A percentile compares a stretch with the other conserved stretches of the same genome.
These are phyloP conservation scores for Pseudobourletiella spinata DNA, from an alignment of 1,140 invertebrate species.

Conservation along the genomic window DNA sequence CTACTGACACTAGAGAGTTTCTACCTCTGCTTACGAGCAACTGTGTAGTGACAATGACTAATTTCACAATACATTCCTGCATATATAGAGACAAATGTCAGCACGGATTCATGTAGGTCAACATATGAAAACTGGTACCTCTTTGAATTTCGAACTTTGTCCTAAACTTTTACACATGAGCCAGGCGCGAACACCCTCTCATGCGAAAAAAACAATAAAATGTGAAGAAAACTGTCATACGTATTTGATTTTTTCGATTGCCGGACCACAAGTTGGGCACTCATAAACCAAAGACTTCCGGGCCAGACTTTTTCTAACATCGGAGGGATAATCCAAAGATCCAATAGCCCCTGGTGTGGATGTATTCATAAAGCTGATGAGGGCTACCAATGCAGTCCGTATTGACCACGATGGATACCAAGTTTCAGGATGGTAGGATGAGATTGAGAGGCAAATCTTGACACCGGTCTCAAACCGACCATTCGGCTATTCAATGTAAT, in stretches of 20 bases:
- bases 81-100: too few species aligned
- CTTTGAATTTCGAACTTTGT: too few species aligned
- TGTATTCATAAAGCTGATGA: slow-evolving; percentile 92
- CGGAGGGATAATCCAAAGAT: slow-evolving; percentile 53
- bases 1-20: too few species aligned
- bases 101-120: too few species aligned
- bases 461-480: slow-evolving; percentile 89
- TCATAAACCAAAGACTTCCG: slow-evolving; percentile 50
- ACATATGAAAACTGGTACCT: too few species aligned
- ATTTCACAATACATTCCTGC: too few species aligned
- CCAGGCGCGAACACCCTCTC: too few species aligned
- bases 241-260: slow-evolving; percentile 10
- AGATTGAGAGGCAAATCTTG: slow-evolving; percentile 94
- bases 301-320: slow-evolving; percentile 72
- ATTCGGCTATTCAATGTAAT: slow-evolving; percentile 72
- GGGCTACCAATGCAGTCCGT: slow-evolving; percentile 78
- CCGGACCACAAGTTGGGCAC: slow-evolving; percentile 50
- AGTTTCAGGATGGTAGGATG: slow-evolving; percentile 93
- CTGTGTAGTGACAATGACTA: too few species aligned
- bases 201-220: too few species aligned
- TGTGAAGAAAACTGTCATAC: too few species aligned
- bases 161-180: too few species aligned
- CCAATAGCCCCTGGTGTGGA: slow-evolving; percentile 39
- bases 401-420: slow-evolving; percentile 97
- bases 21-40: too few species aligned